Conservation (phyloP, 2,113 vertebrate species). For the Propithecus coquereli region DNA sequence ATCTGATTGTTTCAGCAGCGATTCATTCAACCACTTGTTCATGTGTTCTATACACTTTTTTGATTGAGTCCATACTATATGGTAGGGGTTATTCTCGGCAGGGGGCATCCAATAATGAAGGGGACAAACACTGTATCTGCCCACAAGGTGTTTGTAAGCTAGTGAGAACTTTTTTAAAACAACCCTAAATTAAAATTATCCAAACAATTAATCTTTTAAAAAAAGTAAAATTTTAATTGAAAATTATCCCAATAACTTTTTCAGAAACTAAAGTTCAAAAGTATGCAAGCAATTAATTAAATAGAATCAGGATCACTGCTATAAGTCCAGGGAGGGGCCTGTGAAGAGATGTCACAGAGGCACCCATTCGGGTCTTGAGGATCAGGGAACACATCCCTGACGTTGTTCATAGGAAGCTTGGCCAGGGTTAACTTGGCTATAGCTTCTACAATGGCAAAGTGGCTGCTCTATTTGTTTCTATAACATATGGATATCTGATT, state of each 20-base stretch:
- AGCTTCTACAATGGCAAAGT: not conserved
- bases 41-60: not conserved
- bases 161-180: not conserved
- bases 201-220: not conserved
- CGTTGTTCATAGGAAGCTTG: not conserved
- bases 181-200: not conserved
- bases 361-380: not conserved
- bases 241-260: not conserved
- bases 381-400: not conserved
- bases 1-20: not conserved
- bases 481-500: not conserved
- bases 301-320: not conserved
- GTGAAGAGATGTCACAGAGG: not conserved
- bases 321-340: not conserved
- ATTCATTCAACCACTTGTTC: not conserved
- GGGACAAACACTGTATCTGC: not conserved
- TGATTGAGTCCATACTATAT: not conserved
- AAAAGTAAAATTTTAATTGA: too few species aligned
- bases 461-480: not conserved
- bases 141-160: not conserved
- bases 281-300: not conserved
- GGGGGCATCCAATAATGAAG: not conserved
- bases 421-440: not conserved
- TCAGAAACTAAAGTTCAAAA: not conserved
- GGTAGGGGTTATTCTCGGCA: not conserved